Evolutionary conservation across 2,113 vertebrate genomes (phyloP).

Genomic region (Salvelinus fontinalis): DNA sequence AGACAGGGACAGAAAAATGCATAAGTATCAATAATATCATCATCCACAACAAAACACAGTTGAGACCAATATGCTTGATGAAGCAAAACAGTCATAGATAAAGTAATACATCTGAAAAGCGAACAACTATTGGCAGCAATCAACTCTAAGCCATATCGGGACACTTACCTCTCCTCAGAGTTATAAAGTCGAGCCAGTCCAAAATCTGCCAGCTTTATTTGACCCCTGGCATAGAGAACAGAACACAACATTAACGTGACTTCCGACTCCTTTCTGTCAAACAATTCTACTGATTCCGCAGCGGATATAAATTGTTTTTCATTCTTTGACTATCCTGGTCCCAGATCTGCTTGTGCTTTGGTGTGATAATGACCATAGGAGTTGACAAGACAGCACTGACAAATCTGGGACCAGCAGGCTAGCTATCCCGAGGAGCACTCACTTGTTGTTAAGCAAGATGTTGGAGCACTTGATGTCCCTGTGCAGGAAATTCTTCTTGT

Average conservation of each 20-base stretch:
- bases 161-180: conserved; percentile 91
- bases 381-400: not conserved
- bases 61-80: not conserved
- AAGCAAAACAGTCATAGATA: not conserved
- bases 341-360: not conserved
- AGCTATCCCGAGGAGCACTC: not conserved
- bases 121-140: too few species aligned
- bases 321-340: not conserved
- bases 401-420: too few species aligned
- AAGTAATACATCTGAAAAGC: too few species aligned
- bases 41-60: conserved; percentile 20
- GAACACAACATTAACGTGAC: not conserved
- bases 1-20: not conserved
- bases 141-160: too few species aligned
- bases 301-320: not conserved
- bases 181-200: conserved; percentile 96
- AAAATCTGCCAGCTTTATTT: conserved; percentile 97
- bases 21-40: not conserved
- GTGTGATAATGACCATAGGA: not conserved
- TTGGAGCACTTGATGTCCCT: conserved; percentile 98
- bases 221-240: conserved; percentile 78
- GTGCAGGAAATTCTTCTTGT: conserved; percentile 98
- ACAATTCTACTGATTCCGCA: not conserved
- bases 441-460: conserved; percentile 98
- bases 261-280: not conserved